phyloP scores from a whole-genome alignment of 2,113 vertebrate genomes.

The Condylura cristata region DNA sequence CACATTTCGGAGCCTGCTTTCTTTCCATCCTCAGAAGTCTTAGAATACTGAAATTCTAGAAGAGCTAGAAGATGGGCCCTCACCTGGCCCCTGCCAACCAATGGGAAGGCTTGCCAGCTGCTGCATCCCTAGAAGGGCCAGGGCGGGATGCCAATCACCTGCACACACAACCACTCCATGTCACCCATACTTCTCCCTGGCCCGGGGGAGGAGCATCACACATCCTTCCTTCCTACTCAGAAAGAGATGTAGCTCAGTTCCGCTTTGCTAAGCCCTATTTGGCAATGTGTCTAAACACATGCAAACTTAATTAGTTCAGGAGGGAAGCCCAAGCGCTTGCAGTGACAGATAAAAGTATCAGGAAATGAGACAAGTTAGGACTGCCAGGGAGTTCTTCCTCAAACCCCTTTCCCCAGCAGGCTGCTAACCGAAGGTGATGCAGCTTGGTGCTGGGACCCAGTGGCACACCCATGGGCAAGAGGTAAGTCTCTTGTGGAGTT shows the following conservation, averaged over 20 bases:
- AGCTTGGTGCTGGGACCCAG: constrained; percentile 68
- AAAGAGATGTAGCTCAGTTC: constrained; percentile 89
- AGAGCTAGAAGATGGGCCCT: not conserved
- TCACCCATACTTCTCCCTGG: constrained; percentile 15
- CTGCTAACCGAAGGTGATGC: constrained; percentile 85
- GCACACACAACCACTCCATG: not conserved
- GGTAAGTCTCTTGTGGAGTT: constrained; percentile 58
- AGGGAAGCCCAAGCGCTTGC: constrained; percentile 84
- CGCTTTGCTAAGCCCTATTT: constrained; percentile 91
- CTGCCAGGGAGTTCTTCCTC: constrained; percentile 86
- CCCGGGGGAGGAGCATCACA: constrained; percentile 55
- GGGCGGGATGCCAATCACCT: constrained; percentile 38
- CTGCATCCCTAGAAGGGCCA: not conserved
- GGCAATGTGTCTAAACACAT: constrained; percentile 90
- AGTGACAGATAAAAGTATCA: constrained; percentile 88
- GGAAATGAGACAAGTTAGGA: constrained; percentile 88
- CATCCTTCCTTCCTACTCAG: constrained; percentile 77
- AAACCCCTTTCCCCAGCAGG: constrained; percentile 78
- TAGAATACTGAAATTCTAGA: constrained; percentile 9
- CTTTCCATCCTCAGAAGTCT: not conserved
- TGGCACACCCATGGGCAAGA: constrained; percentile 51
- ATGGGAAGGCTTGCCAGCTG: constrained; percentile 8
- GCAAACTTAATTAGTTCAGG: constrained; percentile 90
- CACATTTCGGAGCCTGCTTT: not conserved
- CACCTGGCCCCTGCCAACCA: not conserved